phyloP scores from a whole-genome alignment of 92 coral and sea anemone species.

The Muricea muricata region DNA sequence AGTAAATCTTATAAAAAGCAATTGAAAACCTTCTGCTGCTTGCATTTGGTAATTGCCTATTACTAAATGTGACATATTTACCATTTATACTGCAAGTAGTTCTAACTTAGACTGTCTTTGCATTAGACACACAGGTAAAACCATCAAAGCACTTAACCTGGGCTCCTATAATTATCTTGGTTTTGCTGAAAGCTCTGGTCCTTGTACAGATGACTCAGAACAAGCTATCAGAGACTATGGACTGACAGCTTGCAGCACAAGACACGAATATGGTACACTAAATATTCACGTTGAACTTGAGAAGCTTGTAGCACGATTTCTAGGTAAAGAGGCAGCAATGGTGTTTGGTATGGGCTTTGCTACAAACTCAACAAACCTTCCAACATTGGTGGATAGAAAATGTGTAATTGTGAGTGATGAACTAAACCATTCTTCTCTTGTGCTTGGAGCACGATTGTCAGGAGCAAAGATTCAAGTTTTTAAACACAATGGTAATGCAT shows the following conservation, averaged over 20 bases:
- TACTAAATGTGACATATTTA: too few species aligned
- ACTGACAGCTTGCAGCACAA: constrained; percentile 84
- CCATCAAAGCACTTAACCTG: constrained; percentile 79
- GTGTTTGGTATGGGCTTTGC: constrained; percentile 99
- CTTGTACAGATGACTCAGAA: constrained; percentile 90
- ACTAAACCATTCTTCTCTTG: constrained; percentile 90
- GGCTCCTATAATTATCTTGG: constrained; percentile 98
- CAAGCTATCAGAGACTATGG: constrained; percentile 80
- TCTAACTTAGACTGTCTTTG: too few species aligned
- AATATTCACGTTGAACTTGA: constrained; percentile 85
- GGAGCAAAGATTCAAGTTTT: constrained; percentile 97
- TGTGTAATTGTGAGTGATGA: constrained; percentile 96
- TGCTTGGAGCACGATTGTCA: constrained; percentile 92
- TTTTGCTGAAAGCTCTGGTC: constrained; percentile 95
- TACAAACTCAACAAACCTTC: constrained; percentile 96
- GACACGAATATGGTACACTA: constrained; percentile 99
- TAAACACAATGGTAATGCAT: constrained; percentile 89
- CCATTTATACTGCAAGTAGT: too few species aligned
- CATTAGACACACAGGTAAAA: constrained; percentile 74
- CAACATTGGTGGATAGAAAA: constrained; percentile 88
- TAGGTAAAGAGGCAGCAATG: constrained; percentile 95
- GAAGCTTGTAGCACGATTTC: constrained; percentile 84
- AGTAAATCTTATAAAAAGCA: too few species aligned
- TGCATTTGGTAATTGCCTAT: too few species aligned
- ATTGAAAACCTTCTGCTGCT: too few species aligned